These are phyloP conservation scores for Blastomussa wellsi DNA, from an alignment of 92 coral and sea anemone genomes.

Conservation along the genomic window DNA sequence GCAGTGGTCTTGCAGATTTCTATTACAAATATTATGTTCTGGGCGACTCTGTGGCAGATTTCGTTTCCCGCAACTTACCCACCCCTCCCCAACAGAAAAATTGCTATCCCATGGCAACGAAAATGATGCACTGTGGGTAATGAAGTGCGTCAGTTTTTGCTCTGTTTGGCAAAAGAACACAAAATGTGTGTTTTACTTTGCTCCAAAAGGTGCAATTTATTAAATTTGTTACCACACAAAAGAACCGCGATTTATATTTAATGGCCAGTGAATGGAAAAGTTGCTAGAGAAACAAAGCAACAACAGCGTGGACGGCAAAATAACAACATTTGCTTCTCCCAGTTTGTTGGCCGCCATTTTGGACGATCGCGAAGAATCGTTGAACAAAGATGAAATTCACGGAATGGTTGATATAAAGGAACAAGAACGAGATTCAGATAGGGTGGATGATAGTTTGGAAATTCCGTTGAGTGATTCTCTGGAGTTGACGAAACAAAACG, in stretches of 20 bases:
- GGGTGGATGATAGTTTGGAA: conserved; percentile 16
- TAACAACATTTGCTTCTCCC: conserved; percentile 62
- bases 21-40: too few relatives aligned
- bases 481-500: conserved; percentile 36
- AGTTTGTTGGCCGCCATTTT: conserved; percentile 74
- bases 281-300: conserved; percentile 1
- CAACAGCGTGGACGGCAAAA: conserved; percentile 20
- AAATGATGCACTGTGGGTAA: conserved; percentile 24
- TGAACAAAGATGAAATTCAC: background rate
- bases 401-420: conserved; percentile 14
- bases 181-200: background rate
- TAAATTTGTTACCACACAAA: background rate
- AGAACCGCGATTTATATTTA: background rate
- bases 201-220: background rate
- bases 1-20: too few relatives aligned
- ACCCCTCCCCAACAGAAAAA: background rate
- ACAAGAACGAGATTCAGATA: conserved; percentile 4
- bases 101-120: conserved; percentile 24
- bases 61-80: background rate
- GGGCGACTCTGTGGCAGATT: too few relatives aligned
- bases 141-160: background rate
- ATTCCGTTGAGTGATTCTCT: conserved; percentile 56
- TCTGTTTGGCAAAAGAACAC: background rate
- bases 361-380: conserved; percentile 48
- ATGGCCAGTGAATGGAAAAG: conserved; percentile 21